Evolutionary conservation across 2,797 vertebrate species (phyloP), one percentile per base, ranked within the genome.

Genomic region (Taeniopygia guttata): DNA sequence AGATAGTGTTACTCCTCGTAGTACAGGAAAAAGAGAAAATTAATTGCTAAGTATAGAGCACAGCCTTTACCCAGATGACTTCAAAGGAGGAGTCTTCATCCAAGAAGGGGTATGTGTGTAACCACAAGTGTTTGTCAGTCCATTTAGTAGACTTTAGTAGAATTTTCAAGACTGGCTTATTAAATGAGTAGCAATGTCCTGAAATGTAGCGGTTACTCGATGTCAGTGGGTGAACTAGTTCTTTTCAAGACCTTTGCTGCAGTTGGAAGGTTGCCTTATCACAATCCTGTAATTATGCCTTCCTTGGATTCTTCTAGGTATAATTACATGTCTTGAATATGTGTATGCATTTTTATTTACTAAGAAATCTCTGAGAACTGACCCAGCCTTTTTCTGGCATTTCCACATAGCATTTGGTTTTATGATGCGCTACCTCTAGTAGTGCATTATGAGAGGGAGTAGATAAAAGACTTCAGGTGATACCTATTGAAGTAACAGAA

Each of bases 271-370:
- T 79, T 89, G 70, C 80, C 40, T 85, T 89, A 62, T 49, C 32
- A 13, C 75, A 91, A 55, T 67, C 48, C 46, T 95, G 7, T 95
- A 94, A 89, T 94, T 92, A 78, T 42, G 52, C 55, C 64, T 52
- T 90, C 80, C 62, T 62, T 82, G 45, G 60, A 68, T 89, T 91
- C 46, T 93, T 94, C 32, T 69, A 58, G 62, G 38, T 64, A 38
- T 84, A 88, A 91, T 96, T 95, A 59, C 46, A 51, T 85, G 42
- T 19, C 58, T 78, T 62, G 38, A 70, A 43, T 64, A 68, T 7
- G 11, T 45, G 34, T 34, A 27, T 74, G 11, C 62, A 51, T 75
- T 93, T 94, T 87, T 81, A 68, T 82, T 76, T 90, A 34, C 10
- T 30, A 66, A 78, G 56, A 48, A 73, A 45, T 75, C 45, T 89